phyloP scores from a whole-genome alignment of 2,797 vertebrate genomes.

The Rachycentron canadum region DNA sequence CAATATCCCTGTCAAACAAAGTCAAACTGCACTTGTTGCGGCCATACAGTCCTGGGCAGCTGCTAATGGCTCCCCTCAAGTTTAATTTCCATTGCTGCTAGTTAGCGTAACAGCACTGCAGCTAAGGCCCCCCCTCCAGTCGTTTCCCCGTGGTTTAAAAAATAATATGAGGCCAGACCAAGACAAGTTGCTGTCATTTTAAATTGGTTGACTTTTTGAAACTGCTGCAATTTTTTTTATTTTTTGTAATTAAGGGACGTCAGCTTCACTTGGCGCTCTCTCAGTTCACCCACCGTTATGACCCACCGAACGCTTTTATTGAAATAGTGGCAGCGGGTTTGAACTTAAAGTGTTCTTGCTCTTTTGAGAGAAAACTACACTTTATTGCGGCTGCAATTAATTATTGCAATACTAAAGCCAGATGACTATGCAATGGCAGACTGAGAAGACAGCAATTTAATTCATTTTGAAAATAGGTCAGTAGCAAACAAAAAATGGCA shows the following conservation, averaged over 20 bases:
- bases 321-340: too few species aligned
- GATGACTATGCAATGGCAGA: not conserved
- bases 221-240: not conserved
- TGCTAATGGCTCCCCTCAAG: not conserved
- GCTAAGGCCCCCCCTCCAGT: not conserved
- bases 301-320: too few species aligned
- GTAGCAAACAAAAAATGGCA: not conserved
- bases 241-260: not conserved
- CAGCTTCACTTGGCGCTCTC: not conserved
- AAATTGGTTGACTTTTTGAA: not conserved
- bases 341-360: too few species aligned
- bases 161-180: not conserved
- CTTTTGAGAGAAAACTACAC: not conserved
- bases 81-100: not conserved
- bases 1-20: not conserved
- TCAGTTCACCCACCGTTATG: too few species aligned
- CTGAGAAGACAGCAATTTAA: not conserved
- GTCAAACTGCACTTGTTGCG: not conserved
- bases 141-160: too few species aligned
- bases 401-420: not conserved
- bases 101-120: not conserved
- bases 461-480: slow-evolving; percentile 11
- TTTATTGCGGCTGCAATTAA: not conserved
- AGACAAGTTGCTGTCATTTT: not conserved
- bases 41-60: too few species aligned